Percentiles rank a stretch among this genome's conserved stretches.
These are phyloP conservation scores for Struthidea cinerea DNA, from an alignment of 2,113 vertebrate genomes.

Conservation along the genomic window DNA sequence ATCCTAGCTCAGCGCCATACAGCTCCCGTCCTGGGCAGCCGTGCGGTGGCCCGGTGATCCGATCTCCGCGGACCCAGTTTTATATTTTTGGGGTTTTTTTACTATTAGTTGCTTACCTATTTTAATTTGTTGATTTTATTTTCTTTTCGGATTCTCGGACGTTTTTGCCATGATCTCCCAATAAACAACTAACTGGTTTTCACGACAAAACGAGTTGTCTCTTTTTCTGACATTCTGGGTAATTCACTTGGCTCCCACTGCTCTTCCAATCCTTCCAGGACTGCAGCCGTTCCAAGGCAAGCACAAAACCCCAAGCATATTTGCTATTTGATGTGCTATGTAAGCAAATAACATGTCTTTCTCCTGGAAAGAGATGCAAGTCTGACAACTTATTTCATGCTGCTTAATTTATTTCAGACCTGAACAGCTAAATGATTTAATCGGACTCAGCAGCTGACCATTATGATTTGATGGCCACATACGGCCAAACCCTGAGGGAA, in stretches of 20 bases:
- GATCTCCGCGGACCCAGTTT: too few relatives aligned
- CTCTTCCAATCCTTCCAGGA: neutral
- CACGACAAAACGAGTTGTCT: too few relatives aligned
- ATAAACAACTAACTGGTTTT: too few relatives aligned
- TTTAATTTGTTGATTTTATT: too few relatives aligned
- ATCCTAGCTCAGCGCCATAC: too few relatives aligned
- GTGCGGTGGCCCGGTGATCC: too few relatives aligned
- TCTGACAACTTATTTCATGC: neutral
- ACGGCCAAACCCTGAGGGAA: neutral
- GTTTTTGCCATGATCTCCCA: too few relatives aligned
- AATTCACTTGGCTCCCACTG: neutral
- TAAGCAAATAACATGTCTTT: slow-evolving; percentile 24
- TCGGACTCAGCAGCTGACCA: neutral
- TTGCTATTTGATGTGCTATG: slow-evolving; percentile 18
- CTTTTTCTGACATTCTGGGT: too few relatives aligned
- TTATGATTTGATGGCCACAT: slow-evolving; percentile 1
- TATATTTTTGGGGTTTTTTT: too few relatives aligned
- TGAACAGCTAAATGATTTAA: slow-evolving; percentile 25
- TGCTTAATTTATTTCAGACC: slow-evolving; percentile 31
- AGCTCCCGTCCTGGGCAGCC: too few relatives aligned
- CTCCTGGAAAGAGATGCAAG: slow-evolving; percentile 10
- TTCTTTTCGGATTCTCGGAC: too few relatives aligned
- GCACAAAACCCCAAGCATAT: neutral
- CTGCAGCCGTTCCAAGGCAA: neutral
- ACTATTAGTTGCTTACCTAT: too few relatives aligned